A percentile compares a stretch with the other conserved stretches of the same genome.
Evolutionary conservation across 2,797 vertebrate species (phyloP).

Genomic region (Schizopygopsis malacanthus): DNA sequence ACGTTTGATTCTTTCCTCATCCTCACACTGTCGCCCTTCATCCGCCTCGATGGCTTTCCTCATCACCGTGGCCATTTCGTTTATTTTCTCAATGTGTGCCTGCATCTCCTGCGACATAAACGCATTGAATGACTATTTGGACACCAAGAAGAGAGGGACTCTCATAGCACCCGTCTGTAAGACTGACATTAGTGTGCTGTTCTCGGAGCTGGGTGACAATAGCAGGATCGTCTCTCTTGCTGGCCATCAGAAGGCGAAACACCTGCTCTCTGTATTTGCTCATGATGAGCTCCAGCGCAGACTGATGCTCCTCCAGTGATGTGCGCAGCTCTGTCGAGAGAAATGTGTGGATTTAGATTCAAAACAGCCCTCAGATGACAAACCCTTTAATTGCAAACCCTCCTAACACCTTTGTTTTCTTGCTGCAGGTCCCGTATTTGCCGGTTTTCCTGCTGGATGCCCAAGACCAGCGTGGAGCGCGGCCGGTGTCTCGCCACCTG

Average conservation of each 20-base stretch:
- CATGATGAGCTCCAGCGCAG: slow-evolving; percentile 98
- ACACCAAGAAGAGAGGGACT: neutral
- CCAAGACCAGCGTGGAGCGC: slow-evolving; percentile 92
- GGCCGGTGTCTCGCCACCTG: slow-evolving; percentile 97
- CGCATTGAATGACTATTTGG: neutral
- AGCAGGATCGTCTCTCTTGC: slow-evolving; percentile 93
- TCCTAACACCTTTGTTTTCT: slow-evolving; percentile 91
- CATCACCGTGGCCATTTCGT: slow-evolving; percentile 98
- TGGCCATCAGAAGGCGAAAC: slow-evolving; percentile 93
- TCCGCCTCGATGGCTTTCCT: slow-evolving; percentile 94
- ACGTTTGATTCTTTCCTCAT: slow-evolving; percentile 92
- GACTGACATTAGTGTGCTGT: slow-evolving; percentile 91
- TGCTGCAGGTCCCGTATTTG: slow-evolving; percentile 96
- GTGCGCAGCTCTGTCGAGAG: slow-evolving; percentile 85
- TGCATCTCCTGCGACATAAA: slow-evolving; percentile 86
- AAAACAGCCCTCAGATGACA: neutral
- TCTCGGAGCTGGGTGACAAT: slow-evolving; percentile 93
- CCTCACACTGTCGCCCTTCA: slow-evolving; percentile 88
- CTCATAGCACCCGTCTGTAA: neutral
- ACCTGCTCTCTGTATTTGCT: slow-evolving; percentile 99
- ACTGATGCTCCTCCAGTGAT: slow-evolving; percentile 97
- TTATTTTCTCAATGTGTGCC: slow-evolving; percentile 94
- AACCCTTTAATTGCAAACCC: neutral
- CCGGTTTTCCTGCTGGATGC: slow-evolving; percentile 98
- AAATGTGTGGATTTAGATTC: neutral